Percentiles rank a stretch among this genome's conserved stretches.
Evolutionary conservation across 2,113 vertebrate species (phyloP).

Genomic region (Oncorhynchus tshawytscha): DNA sequence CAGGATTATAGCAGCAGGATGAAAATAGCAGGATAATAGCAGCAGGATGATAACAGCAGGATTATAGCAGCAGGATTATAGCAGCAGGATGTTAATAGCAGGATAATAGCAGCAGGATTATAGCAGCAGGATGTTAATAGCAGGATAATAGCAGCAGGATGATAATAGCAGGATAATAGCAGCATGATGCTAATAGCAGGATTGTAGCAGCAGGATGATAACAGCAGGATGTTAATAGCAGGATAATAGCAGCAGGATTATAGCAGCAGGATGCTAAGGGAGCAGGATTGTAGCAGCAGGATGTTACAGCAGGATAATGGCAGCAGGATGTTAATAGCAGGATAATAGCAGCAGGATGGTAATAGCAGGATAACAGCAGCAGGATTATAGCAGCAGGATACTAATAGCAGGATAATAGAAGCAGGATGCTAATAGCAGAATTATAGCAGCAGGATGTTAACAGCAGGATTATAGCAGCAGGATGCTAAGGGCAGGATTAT

Average conservation of each 20-base stretch:
- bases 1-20: too few relatives aligned
- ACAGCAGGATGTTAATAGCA: neutral
- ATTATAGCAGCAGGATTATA: too few relatives aligned
- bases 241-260: too few relatives aligned
- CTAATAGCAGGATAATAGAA: accelerated
- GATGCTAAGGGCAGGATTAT: accelerated
- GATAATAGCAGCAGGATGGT: too few relatives aligned
- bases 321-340: neutral
- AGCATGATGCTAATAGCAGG: neutral
- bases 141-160: too few relatives aligned
- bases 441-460: accelerated
- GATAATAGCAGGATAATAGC: neutral
- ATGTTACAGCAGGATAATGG: too few relatives aligned
- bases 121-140: accelerated
- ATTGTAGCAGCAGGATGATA: too few relatives aligned
- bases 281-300: too few relatives aligned
- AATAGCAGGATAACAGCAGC: neutral
- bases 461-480: neutral
- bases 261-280: accelerated
- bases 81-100: too few relatives aligned
- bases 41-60: too few relatives aligned
- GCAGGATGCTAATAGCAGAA: too few relatives aligned
- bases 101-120: too few relatives aligned
- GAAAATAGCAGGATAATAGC: neutral
- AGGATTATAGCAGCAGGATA: accelerated